Percentiles rank a stretch among this genome's conserved stretches.
These are phyloP conservation scores for Allolobophora icterica DNA, from an alignment of 2,888 invertebrate species.

Conservation along the genomic window DNA sequence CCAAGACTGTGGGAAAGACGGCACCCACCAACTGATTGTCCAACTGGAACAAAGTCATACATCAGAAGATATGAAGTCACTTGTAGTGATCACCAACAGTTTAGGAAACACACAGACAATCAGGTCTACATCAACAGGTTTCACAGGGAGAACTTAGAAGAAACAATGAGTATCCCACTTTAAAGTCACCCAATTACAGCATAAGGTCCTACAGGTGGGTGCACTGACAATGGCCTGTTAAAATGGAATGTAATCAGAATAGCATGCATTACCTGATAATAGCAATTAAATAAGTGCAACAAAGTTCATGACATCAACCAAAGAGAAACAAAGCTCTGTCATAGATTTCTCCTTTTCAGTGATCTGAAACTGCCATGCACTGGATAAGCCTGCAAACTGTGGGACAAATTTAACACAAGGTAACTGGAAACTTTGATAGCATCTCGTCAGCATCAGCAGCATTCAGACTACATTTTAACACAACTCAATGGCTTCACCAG, in stretches of 20 bases:
- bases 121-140: too few relatives aligned
- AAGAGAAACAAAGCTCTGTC: not conserved
- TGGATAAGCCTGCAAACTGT: not conserved
- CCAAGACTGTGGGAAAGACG: conserved; percentile 90
- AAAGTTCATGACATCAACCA: not conserved
- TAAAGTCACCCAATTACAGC: too few relatives aligned
- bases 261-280: not conserved
- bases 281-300: not conserved
- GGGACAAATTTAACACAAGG: not conserved
- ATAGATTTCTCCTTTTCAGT: not conserved
- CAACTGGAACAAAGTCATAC: conserved; percentile 70
- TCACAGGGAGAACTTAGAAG: too few relatives aligned
- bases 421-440: not conserved
- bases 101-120: too few relatives aligned
- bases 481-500: not conserved
- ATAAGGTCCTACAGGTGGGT: too few relatives aligned
- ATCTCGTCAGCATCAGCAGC: not conserved
- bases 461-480: not conserved
- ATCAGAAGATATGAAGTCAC: not conserved
- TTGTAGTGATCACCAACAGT: too few relatives aligned
- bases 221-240: too few relatives aligned
- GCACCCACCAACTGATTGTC: conserved; percentile 93
- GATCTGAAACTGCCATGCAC: not conserved
- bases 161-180: too few relatives aligned
- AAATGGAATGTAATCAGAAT: not conserved